phyloP scores from a whole-genome alignment of 2,797 vertebrate species.

The Sebastes ruberrimus region DNA sequence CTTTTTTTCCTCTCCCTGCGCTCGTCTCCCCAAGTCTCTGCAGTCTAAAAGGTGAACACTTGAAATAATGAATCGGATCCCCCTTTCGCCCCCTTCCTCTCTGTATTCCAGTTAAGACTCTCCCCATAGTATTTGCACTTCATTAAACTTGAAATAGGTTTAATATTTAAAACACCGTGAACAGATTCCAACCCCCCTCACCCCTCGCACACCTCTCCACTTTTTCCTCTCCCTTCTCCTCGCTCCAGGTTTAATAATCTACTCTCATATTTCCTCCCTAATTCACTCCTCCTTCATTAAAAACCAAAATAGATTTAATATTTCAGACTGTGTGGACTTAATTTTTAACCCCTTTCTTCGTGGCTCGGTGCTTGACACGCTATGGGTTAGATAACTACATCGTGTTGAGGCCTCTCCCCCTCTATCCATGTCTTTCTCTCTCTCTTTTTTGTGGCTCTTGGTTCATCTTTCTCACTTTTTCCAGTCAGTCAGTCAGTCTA shows the following conservation, averaged over 20 bases:
- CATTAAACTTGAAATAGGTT: constrained; percentile 89
- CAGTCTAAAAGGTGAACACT: constrained; percentile 84
- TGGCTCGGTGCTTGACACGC: constrained; percentile 44
- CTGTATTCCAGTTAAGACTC: constrained; percentile 84
- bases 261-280: constrained; percentile 81
- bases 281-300: constrained; percentile 83
- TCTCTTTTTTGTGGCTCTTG: constrained; percentile 22
- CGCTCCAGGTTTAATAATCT: constrained; percentile 81
- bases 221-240: constrained; percentile 56
- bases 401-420: constrained; percentile 28
- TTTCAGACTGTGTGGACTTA: constrained; percentile 78
- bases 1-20: constrained; percentile 16
- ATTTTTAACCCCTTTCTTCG: constrained; percentile 73
- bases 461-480: constrained; percentile 64
- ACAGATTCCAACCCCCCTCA: constrained; percentile 80
- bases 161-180: constrained; percentile 87
- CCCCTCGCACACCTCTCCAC: constrained; percentile 66
- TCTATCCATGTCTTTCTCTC: background rate
- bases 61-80: constrained; percentile 86
- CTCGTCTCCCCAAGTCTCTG: constrained; percentile 75
- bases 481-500: constrained; percentile 25
- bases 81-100: constrained; percentile 81
- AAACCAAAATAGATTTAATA: constrained; percentile 84
- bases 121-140: constrained; percentile 88
- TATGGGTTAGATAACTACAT: constrained; percentile 52